phyloP scores from a whole-genome alignment of 1,140 invertebrate species.

The Lasioglossum baleicum region DNA sequence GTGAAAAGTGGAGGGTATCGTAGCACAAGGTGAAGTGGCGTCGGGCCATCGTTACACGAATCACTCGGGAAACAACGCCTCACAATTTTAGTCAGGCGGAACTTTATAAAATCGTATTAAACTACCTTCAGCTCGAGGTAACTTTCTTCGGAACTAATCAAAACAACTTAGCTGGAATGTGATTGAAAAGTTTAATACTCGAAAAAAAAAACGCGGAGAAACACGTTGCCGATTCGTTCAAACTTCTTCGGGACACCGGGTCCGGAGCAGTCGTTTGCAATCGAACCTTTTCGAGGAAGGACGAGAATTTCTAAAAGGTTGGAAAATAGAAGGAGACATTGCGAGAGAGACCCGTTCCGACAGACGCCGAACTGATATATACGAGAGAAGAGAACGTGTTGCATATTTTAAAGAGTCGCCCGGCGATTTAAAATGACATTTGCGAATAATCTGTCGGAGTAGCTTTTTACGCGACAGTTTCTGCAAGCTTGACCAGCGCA shows the following conservation, averaged over 20 bases:
- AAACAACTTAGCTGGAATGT: conserved; percentile 1
- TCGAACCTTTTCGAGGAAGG: background rate
- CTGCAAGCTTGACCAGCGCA: too few species aligned
- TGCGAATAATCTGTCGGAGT: background rate
- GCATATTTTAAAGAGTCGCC: background rate
- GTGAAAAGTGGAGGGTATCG: background rate
- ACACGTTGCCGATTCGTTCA: background rate
- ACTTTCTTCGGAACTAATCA: conserved; percentile 2
- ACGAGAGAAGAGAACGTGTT: background rate
- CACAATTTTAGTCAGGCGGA: background rate
- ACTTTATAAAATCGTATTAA: background rate
- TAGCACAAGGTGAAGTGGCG: too few species aligned
- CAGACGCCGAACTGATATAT: too few species aligned
- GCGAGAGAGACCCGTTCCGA: too few species aligned
- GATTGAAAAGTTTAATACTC: background rate
- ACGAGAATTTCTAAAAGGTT: too few species aligned
- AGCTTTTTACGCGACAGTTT: too few species aligned
- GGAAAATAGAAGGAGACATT: too few species aligned
- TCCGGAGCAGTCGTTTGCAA: background rate
- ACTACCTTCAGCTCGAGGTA: background rate
- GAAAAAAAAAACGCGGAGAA: background rate
- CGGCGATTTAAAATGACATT: background rate
- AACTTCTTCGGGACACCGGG: background rate
- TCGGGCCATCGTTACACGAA: background rate
- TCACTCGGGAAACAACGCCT: background rate